Conservation (phyloP, 2,797 vertebrate genomes). For the Cheirogaleus major region DNA sequence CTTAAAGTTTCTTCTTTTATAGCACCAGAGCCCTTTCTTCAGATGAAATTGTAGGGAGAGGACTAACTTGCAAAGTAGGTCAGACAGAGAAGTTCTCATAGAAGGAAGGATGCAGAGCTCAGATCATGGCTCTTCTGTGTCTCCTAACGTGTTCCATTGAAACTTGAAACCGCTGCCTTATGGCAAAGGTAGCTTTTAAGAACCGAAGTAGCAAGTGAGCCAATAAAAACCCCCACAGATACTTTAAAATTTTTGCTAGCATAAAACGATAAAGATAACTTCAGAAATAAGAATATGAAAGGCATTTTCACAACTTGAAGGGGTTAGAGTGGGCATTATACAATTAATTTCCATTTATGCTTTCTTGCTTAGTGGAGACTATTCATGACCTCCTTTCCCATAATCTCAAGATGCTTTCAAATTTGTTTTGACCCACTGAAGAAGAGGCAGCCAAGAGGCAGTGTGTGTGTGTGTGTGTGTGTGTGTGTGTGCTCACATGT, state of each 20-base stretch:
- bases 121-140: not conserved
- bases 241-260: not conserved
- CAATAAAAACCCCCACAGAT: not conserved
- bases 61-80: not conserved
- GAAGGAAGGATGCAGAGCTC: not conserved
- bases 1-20: not conserved
- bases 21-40: not conserved
- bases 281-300: not conserved
- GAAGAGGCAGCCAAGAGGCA: not conserved
- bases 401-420: conserved; percentile 1
- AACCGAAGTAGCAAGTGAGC: not conserved
- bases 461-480: not conserved
- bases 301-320: not conserved
- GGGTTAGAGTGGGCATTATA: not conserved
- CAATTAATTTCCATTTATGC: not conserved
- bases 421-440: not conserved
- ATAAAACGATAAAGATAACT: not conserved
- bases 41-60: not conserved
- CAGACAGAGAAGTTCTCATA: not conserved
- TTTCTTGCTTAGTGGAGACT: not conserved
- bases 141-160: not conserved
- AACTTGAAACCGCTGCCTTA: not conserved
- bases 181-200: not conserved
- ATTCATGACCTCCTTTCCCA: not conserved
- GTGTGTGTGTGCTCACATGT: not conserved